phyloP scores from a whole-genome alignment of 1,140 invertebrate species.

The Coenobita brevimanus region DNA sequence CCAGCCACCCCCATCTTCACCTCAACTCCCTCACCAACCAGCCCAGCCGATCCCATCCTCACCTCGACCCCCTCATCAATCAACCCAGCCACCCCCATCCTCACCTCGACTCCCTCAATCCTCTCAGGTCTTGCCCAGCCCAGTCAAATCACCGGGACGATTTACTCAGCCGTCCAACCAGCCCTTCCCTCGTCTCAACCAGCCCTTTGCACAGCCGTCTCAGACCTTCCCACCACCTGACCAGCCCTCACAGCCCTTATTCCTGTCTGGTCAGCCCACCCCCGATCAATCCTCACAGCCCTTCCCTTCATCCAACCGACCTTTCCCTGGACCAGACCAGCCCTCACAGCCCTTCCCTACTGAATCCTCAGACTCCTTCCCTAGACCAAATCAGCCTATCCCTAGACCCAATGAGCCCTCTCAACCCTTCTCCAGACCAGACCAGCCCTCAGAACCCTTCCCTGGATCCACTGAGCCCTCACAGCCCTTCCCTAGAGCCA shows the following conservation, averaged over 20 bases:
- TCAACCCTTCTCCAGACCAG: too few relatives aligned
- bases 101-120: background rate
- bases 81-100: constrained; percentile 4
- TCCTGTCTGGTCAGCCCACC: background rate
- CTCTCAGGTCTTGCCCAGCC: background rate
- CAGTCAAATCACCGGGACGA: background rate
- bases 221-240: background rate
- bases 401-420: constrained; percentile 11
- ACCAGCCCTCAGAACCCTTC: background rate
- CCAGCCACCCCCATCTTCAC: background rate
- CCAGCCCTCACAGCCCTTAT: background rate
- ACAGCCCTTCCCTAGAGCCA: background rate
- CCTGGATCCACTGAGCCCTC: background rate
- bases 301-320: background rate
- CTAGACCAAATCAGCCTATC: background rate
- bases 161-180: background rate
- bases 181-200: background rate
- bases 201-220: background rate
- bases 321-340: background rate
- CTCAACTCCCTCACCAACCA: background rate
- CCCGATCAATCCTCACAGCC: constrained; percentile 17
- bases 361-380: too few relatives aligned
- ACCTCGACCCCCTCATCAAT: background rate
- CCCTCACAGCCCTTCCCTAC: background rate
- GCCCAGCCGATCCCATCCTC: background rate